phyloP scores from a whole-genome alignment of 2,888 invertebrate genomes.

The Drosophila limbata region DNA sequence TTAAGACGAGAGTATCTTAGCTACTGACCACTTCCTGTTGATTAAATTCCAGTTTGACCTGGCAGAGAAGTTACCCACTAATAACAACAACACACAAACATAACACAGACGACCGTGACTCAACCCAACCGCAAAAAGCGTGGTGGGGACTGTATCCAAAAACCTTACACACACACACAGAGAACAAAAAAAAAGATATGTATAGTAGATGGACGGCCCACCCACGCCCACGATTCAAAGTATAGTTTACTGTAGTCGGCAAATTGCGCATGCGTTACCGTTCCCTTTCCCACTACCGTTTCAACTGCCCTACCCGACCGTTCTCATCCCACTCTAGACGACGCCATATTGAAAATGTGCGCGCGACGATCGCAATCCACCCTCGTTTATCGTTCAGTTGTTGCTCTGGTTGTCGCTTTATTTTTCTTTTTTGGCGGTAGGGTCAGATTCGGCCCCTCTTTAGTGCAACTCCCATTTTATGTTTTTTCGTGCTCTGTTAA shows the following conservation, averaged over 20 bases:
- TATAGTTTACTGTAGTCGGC: conserved; percentile 20
- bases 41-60: conserved; percentile 54
- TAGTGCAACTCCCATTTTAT: conserved; percentile 17
- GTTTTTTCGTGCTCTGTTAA: conserved; percentile 45
- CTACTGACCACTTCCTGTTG: conserved; percentile 65
- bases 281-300: conserved; percentile 7
- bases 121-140: conserved; percentile 58
- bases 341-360: conserved; percentile 51
- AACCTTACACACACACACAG: conserved; percentile 13
- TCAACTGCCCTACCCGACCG: neutral
- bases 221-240: conserved; percentile 60
- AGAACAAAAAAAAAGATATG: conserved; percentile 13
- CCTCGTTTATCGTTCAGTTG: conserved; percentile 21
- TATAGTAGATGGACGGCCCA: conserved; percentile 52
- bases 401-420: neutral
- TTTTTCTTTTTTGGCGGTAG: conserved; percentile 23
- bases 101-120: conserved; percentile 56
- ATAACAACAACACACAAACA: conserved; percentile 27
- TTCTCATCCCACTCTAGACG: conserved; percentile 55
- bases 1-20: conserved; percentile 2
- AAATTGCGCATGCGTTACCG: conserved; percentile 74
- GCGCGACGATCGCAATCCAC: conserved; percentile 49
- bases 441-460: conserved; percentile 45
- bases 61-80: conserved; percentile 31
- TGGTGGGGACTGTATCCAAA: conserved; percentile 42